Evolutionary conservation across 2,797 vertebrate genomes (phyloP), one percentile per base, ranked within the genome.

Genomic region (Miichthys miiuy): DNA sequence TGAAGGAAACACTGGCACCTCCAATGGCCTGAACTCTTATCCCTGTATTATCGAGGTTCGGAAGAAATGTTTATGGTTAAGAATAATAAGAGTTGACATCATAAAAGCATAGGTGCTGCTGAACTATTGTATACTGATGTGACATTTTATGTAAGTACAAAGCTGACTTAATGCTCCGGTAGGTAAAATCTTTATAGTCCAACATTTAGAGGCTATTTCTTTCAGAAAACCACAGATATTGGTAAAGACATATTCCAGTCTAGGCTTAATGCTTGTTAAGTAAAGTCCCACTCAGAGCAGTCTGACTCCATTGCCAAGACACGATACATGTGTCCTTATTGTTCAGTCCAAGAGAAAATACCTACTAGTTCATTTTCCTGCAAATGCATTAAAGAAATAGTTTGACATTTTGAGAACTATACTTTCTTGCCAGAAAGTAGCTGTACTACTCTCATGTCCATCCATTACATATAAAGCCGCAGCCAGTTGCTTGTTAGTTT

Each of bases 1-100:
- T 73, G 27, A 73, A 42, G 42, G 56, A 67, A 82, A 74, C 60
- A 52, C 21, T 75, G 51, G 17, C 51, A 58, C 48, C 51, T 63
- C 51, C 38, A 69, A 10, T 38, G 34, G 27, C 18, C 27, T 5
- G 4, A 68, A 46, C 25, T 68, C 57, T 42, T 13, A 23, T 47
- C 13, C 41, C 42, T 30, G 27, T 3, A 68, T 70, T 72, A 70
- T 42, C 6, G 14, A 64, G 68, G 17, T 48, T 77, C 18, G 6
- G 10, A 57, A 30, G 57, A 44, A 38, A 54, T 11, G 1, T 67
- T 61, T n/a, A 50, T 23, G 13, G 25, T 65, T 42, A 25, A 52
- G 4, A 72, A 70, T 54, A 58, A 61, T 25, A 46, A 44, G 47
- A 52, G 2, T 9, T 62, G 21, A 66, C 72, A 23, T 58, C 1